These are phyloP conservation scores for Clamator glandarius DNA, from an alignment of 2,797 vertebrate genomes.

Conservation along the genomic window DNA sequence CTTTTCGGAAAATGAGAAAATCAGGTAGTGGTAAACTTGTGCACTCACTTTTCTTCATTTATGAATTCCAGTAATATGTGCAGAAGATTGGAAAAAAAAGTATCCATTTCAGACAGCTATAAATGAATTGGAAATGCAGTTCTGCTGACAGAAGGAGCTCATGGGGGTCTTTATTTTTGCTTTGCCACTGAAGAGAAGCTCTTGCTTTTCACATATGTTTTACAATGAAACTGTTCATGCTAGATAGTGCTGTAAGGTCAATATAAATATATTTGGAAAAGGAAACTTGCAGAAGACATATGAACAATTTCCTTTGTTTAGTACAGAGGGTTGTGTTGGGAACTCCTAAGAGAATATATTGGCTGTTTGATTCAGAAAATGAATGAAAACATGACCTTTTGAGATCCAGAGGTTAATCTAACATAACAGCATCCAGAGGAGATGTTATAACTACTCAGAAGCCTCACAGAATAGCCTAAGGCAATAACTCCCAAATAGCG, in stretches of 20 bases:
- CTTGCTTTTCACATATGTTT: slow-evolving; percentile 4
- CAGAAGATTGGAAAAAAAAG: slow-evolving; percentile 18
- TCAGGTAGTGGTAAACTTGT: neutral
- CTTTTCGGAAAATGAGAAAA: neutral
- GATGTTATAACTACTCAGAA: slow-evolving; percentile 25
- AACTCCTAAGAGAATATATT: slow-evolving; percentile 18
- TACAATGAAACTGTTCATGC: slow-evolving; percentile 39
- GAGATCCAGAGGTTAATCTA: slow-evolving; percentile 54
- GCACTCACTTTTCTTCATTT: neutral
- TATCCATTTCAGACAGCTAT: neutral
- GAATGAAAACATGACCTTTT: slow-evolving; percentile 39
- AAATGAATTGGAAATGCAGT: slow-evolving; percentile 13
- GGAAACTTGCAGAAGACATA: neutral
- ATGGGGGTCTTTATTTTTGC: neutral
- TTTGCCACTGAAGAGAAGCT: neutral
- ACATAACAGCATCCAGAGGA: slow-evolving; percentile 24
- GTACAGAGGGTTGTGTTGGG: neutral
- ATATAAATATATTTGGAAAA: slow-evolving; percentile 13
- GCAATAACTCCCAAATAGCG: neutral
- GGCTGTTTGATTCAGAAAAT: slow-evolving; percentile 19
- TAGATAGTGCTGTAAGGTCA: slow-evolving; percentile 24
- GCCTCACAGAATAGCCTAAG: neutral
- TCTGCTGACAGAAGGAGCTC: neutral
- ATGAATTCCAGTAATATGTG: neutral
- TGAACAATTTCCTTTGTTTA: slow-evolving; percentile 65